phyloP scores from a whole-genome alignment of 2,888 invertebrate species.

The Dynastes maya region DNA sequence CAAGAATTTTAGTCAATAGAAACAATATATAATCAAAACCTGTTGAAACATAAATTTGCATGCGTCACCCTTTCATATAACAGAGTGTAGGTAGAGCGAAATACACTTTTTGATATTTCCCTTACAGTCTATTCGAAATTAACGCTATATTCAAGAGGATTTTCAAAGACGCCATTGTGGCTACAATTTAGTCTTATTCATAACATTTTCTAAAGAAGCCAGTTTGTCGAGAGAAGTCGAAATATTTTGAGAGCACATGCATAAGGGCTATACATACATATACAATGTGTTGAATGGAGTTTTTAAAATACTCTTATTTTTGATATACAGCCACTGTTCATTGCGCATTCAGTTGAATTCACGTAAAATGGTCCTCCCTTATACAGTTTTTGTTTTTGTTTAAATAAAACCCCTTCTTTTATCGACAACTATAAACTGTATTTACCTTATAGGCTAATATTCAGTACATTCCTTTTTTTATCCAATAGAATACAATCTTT shows the following conservation, averaged over 20 bases:
- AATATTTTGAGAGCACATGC: constrained; percentile 66
- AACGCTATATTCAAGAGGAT: constrained; percentile 76
- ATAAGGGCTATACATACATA: constrained; percentile 57
- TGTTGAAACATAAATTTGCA: constrained; percentile 67
- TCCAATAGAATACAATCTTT: too few relatives aligned
- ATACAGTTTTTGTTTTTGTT: too few relatives aligned
- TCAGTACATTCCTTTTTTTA: too few relatives aligned
- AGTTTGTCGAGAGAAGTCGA: constrained; percentile 67
- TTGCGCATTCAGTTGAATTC: constrained; percentile 18
- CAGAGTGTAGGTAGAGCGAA: constrained; percentile 56
- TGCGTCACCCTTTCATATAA: constrained; percentile 59
- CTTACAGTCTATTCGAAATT: constrained; percentile 70
- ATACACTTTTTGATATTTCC: constrained; percentile 67
- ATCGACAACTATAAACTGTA: too few relatives aligned
- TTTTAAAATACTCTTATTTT: constrained; percentile 51
- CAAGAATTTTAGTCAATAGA: constrained; percentile 50
- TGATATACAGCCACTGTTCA: constrained; percentile 21
- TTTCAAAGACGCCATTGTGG: constrained; percentile 76
- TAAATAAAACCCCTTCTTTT: too few relatives aligned
- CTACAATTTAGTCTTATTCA: constrained; percentile 78
- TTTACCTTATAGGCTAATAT: too few relatives aligned
- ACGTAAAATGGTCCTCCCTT: too few relatives aligned
- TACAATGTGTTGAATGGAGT: constrained; percentile 52
- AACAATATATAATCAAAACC: constrained; percentile 66
- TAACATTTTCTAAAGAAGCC: constrained; percentile 71